Evolutionary conservation across 2,888 invertebrate species (phyloP), one percentile per base, ranked within the genome.

Genomic region (Allophyes oxyacanthae): DNA sequence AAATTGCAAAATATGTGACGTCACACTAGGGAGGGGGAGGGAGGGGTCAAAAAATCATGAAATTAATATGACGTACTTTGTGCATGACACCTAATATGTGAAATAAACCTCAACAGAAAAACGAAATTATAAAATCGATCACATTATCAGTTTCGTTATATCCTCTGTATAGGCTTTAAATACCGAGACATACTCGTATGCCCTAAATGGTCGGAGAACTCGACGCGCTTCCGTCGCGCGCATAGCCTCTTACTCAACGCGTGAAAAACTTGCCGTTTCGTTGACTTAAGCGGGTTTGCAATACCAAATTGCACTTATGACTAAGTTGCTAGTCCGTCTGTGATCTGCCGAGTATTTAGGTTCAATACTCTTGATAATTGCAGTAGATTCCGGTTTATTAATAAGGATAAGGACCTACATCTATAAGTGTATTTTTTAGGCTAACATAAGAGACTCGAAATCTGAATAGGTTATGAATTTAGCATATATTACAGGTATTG

Each of bases 191-290:
- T 58, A 20, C n/a, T n/a, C n/a, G n/a, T 20, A 62, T 68, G 61
- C 84, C 78, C 59, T 87, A 85, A 77, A 87, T 83, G 89, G 88
- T 77, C 71, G 61, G 64, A 78, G 81, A 84, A 85, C 84, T 83
- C 71, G 60, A 56, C 70, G 62, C 57, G 78, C 77, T 81, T 81
- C 79, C 81, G 76, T 71, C 74, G 77, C 75, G 55, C 66, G 64
- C 74, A 60, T 72, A 67, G 72, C 56, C 64, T 76, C 79, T 85
- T 82, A 78, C 85, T 80, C 77, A 83, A 81, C 64, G 70, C 70
- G 72, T 77, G 81, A 88, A 89, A 89, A 89, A 88, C 84, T 88
- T 79, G 86, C 76, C 66, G 67, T 79, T 78, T 81, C 72, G 69
- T 75, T 72, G 70, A 68, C 64, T 70, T 62, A 63, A 78, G 69